Conservation (phyloP, 2,888 invertebrate species). For the Agrilus cyanescens region DNA sequence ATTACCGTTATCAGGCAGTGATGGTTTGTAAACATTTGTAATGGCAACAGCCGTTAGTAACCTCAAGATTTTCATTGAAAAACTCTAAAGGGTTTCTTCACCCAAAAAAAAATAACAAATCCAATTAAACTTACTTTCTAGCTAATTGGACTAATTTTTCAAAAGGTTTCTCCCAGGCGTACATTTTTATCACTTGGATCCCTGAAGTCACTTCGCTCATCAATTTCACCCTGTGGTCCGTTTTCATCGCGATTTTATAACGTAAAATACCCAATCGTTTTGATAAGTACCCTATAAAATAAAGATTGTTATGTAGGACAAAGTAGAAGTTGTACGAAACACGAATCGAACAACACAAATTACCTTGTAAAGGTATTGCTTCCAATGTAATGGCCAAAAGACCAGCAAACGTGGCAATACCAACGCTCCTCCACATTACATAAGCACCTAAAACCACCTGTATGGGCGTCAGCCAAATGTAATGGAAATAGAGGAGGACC, state of each 20-base stretch:
- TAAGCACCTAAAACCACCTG: conserved; percentile 53
- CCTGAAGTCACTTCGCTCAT: conserved; percentile 66
- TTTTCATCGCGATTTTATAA: conserved; percentile 36
- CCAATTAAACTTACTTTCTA: conserved; percentile 38
- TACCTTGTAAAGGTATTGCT: conserved; percentile 42
- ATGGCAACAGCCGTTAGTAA: not conserved
- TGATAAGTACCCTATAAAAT: conserved; percentile 36
- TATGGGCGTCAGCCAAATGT: conserved; percentile 70
- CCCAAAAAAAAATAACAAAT: not conserved
- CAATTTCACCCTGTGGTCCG: conserved; percentile 56
- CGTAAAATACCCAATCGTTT: conserved; percentile 36
- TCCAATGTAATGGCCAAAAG: conserved; percentile 43
- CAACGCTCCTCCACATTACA: conserved; percentile 45
- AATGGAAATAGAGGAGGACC: conserved; percentile 57
- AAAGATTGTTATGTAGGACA: not conserved
- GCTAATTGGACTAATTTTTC: conserved; percentile 47
- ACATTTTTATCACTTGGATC: conserved; percentile 69
- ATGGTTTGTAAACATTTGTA: not conserved
- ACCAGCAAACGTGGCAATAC: conserved; percentile 47
- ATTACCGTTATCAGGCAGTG: no score
- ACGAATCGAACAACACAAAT: not conserved
- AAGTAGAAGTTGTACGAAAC: no score
- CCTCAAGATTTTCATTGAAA: not conserved
- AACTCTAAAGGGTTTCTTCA: not conserved
- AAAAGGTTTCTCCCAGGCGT: conserved; percentile 65